These are phyloP conservation scores for Anaspis maculata DNA, from an alignment of 2,888 invertebrate genomes.

Conservation along the genomic window DNA sequence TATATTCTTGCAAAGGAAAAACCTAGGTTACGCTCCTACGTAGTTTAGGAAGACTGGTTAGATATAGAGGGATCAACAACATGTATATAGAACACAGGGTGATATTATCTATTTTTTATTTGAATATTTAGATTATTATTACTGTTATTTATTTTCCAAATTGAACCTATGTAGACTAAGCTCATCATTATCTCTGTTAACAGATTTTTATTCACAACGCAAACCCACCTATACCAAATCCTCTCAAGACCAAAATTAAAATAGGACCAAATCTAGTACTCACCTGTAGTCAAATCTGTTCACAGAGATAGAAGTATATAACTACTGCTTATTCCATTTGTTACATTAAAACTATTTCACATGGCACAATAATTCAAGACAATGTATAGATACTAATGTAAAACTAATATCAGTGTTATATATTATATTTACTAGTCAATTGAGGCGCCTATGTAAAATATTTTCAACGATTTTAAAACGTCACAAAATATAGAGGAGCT, in stretches of 20 bases:
- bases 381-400: slow-evolving; percentile 39
- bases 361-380: slow-evolving; percentile 43
- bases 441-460: slow-evolving; percentile 32
- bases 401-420: slow-evolving; percentile 32
- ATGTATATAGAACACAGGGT: slow-evolving; percentile 44
- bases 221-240: too few species aligned
- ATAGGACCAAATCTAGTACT: too few species aligned
- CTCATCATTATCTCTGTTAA: slow-evolving; percentile 3
- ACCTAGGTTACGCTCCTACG: slow-evolving; percentile 52
- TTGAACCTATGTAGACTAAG: too few species aligned
- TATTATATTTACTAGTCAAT: slow-evolving; percentile 40
- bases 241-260: too few species aligned
- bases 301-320: too few species aligned
- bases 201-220: not conserved
- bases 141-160: too few species aligned
- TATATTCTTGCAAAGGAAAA: slow-evolving; percentile 68
- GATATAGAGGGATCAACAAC: slow-evolving; percentile 34
- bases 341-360: too few species aligned
- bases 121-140: slow-evolving; percentile 6
- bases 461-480: slow-evolving; percentile 15
- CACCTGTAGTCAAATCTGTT: too few species aligned
- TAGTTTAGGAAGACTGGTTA: slow-evolving; percentile 40
- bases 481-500: slow-evolving; percentile 13
- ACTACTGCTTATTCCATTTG: too few species aligned
- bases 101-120: slow-evolving; percentile 32